These are phyloP conservation scores for Epinotia nisella DNA, from an alignment of 2,888 invertebrate genomes.

Conservation along the genomic window DNA sequence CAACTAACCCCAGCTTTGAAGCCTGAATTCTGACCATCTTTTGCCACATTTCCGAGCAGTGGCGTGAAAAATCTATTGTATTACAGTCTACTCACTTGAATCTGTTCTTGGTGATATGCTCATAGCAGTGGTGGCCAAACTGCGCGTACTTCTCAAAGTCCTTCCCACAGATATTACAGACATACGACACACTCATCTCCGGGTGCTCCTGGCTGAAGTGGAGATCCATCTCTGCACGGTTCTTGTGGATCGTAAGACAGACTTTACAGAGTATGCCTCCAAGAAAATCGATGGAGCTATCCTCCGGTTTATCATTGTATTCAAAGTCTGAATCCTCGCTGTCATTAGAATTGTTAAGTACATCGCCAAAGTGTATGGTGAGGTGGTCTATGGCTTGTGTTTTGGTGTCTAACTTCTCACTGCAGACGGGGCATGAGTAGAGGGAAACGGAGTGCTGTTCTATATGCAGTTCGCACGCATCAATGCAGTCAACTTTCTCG, in stretches of 20 bases:
- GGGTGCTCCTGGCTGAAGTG: constrained; percentile 80
- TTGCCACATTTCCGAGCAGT: too few species aligned
- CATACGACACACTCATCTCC: constrained; percentile 72
- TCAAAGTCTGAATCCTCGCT: constrained; percentile 53
- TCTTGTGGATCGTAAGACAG: constrained; percentile 80
- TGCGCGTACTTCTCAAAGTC: constrained; percentile 81
- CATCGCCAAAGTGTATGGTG: constrained; percentile 67
- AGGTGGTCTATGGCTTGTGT: constrained; percentile 64
- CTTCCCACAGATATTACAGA: constrained; percentile 84
- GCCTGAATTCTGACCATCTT: too few species aligned
- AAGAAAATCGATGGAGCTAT: constrained; percentile 72
- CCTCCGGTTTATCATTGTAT: constrained; percentile 67
- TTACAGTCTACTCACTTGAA: constrained; percentile 66
- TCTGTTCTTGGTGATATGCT: constrained; percentile 74
- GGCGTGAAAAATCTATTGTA: too few species aligned
- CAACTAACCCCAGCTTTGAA: too few species aligned
- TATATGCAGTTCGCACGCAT: constrained; percentile 69
- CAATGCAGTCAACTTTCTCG: constrained; percentile 59
- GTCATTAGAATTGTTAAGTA: constrained; percentile 50
- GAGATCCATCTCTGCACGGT: constrained; percentile 79
- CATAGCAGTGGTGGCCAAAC: constrained; percentile 84
- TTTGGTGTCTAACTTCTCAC: constrained; percentile 59
- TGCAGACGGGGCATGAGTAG: constrained; percentile 74
- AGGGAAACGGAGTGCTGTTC: constrained; percentile 65
- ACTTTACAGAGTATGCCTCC: constrained; percentile 82